Percentiles rank a stretch among this genome's conserved stretches.
These are phyloP conservation scores for Heliocidaris erythrogramma DNA, from an alignment of 35 echinoderm and acorn worm species.

Conservation along the genomic window DNA sequence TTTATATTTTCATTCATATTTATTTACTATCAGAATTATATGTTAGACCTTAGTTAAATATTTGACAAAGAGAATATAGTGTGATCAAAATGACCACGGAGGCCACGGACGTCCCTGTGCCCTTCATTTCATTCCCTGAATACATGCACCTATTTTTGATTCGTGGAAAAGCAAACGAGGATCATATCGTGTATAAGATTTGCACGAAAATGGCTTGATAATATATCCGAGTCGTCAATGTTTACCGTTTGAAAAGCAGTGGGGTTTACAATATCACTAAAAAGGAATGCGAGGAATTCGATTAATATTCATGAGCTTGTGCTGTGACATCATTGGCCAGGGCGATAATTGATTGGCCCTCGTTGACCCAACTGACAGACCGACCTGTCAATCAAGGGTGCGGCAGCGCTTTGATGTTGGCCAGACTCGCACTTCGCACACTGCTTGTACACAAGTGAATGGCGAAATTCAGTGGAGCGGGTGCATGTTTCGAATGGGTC, in stretches of 20 bases:
- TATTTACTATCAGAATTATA: no score
- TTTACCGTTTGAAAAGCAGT: constrained; percentile 35
- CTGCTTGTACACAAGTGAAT: constrained; percentile 81
- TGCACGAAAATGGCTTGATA: constrained; percentile 27
- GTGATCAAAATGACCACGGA: no score
- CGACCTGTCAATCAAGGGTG: constrained; percentile 74
- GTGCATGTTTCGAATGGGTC: constrained; percentile 60
- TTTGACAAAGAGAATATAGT: background rate
- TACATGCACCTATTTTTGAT: background rate
- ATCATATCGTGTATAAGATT: background rate
- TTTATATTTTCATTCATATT: no score
- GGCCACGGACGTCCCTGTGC: background rate
- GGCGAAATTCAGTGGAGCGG: constrained; percentile 62
- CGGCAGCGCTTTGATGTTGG: constrained; percentile 74
- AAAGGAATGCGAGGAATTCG: constrained; percentile 53
- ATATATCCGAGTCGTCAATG: constrained; percentile 32
- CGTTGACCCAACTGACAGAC: constrained; percentile 76
- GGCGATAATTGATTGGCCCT: constrained; percentile 75
- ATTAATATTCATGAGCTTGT: constrained; percentile 67
- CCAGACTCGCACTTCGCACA: constrained; percentile 62
- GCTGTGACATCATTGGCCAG: constrained; percentile 62
- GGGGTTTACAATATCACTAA: constrained; percentile 46
- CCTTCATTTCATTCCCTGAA: background rate
- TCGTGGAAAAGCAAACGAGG: background rate
- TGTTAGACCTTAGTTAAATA: no score